Conservation (phyloP, 2,113 vertebrate species). For the Gallinago media region DNA sequence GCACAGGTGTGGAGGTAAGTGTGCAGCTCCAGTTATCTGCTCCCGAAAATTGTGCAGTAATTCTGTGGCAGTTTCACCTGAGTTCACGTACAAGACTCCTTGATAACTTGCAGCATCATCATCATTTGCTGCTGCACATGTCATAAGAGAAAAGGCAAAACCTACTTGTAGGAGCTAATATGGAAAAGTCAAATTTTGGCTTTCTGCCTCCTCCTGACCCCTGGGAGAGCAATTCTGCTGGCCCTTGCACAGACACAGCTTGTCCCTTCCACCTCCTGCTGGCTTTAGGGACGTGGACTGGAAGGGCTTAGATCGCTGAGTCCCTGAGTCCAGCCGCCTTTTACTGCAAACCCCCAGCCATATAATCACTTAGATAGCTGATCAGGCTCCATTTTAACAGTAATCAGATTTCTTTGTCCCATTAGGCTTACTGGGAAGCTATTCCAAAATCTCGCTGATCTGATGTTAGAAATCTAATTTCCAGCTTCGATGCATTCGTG, state of each 20-base stretch:
- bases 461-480: constrained; percentile 56
- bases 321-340: background rate
- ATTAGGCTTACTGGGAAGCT: constrained; percentile 41
- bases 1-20: rapidly evolving
- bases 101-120: background rate
- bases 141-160: background rate
- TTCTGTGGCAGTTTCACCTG: background rate
- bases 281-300: background rate
- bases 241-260: background rate
- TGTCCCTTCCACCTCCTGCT: background rate
- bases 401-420: constrained; percentile 57
- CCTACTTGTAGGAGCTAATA: background rate
- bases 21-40: background rate
- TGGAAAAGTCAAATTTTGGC: background rate
- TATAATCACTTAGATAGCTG: background rate
- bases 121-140: background rate
- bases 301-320: background rate
- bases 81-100: background rate
- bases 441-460: constrained; percentile 37
- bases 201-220: background rate
- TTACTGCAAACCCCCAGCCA: background rate
- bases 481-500: constrained; percentile 30
- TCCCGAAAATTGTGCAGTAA: background rate
- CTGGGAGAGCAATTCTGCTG: background rate
- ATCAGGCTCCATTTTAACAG: constrained; percentile 41